phyloP scores from a whole-genome alignment of 2,113 vertebrate species.

The Cynocephalus volans region DNA sequence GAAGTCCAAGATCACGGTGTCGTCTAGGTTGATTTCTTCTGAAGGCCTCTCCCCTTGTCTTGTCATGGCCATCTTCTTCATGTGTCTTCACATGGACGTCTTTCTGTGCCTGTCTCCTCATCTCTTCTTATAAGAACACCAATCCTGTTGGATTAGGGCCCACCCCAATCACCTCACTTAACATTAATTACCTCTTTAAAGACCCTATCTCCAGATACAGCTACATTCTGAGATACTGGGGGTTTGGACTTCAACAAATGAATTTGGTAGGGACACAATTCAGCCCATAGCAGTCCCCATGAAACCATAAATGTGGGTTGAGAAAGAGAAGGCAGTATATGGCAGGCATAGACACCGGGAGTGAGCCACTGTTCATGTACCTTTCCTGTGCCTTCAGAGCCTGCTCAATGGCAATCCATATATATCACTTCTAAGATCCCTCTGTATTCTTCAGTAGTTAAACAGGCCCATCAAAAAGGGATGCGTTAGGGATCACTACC shows the following conservation, averaged over 20 bases:
- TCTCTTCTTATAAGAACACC: background rate
- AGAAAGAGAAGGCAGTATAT: background rate
- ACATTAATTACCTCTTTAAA: background rate
- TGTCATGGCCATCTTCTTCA: background rate
- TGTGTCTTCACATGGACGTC: background rate
- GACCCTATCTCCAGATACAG: background rate
- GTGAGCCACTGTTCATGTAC: background rate
- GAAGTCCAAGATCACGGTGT: background rate
- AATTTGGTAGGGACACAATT: background rate
- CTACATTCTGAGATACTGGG: background rate
- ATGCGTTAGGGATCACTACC: background rate
- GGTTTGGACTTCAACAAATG: background rate
- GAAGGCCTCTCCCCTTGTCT: background rate
- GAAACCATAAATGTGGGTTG: background rate
- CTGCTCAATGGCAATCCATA: background rate
- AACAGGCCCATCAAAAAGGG: background rate
- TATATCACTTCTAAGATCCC: background rate
- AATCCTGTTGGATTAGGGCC: background rate
- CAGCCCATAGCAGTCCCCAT: background rate
- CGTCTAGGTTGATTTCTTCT: background rate
- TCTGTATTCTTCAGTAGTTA: background rate
- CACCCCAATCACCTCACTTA: background rate
- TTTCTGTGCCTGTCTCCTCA: background rate
- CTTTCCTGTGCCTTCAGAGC: background rate
- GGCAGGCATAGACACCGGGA: background rate